Conservation (phyloP, 1,140 invertebrate species). For the Pinna nobilis region DNA sequence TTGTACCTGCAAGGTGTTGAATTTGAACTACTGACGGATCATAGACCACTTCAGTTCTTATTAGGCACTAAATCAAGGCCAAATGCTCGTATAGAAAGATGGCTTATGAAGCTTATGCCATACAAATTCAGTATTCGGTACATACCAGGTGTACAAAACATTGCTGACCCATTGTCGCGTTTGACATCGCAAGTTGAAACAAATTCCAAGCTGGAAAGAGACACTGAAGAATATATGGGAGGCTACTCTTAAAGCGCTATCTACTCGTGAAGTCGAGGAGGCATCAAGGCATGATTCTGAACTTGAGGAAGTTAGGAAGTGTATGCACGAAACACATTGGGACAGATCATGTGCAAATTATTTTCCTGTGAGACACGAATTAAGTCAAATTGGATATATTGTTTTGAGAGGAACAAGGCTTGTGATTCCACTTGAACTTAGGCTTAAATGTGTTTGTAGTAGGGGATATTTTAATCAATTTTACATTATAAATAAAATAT, state of each 20-base stretch:
- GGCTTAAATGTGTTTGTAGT: too few species aligned
- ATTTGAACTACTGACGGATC: slow-evolving; percentile 70
- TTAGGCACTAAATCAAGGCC: slow-evolving; percentile 25
- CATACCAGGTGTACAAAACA: slow-evolving; percentile 32
- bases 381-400: slow-evolving; percentile 37
- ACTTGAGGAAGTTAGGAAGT: slow-evolving; percentile 4
- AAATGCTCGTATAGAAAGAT: slow-evolving; percentile 44
- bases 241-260: background rate
- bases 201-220: background rate
- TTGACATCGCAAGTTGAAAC: slow-evolving; percentile 7
- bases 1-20: slow-evolving; percentile 70
- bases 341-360: slow-evolving; percentile 23
- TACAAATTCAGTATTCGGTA: slow-evolving; percentile 40
- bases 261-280: slow-evolving; percentile 4
- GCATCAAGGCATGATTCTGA: slow-evolving; percentile 25
- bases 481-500: too few species aligned
- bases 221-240: background rate
- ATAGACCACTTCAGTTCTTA: slow-evolving; percentile 52
- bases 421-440: slow-evolving; percentile 27
- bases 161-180: slow-evolving; percentile 41
- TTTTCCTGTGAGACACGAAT: slow-evolving; percentile 31
- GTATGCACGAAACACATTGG: slow-evolving; percentile 2
- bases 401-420: slow-evolving; percentile 40
- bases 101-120: slow-evolving; percentile 41
- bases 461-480: too few species aligned